Evolutionary conservation across 2,797 vertebrate genomes (phyloP), one percentile per base, ranked within the genome.

Genomic region (Xenopus petersii): DNA sequence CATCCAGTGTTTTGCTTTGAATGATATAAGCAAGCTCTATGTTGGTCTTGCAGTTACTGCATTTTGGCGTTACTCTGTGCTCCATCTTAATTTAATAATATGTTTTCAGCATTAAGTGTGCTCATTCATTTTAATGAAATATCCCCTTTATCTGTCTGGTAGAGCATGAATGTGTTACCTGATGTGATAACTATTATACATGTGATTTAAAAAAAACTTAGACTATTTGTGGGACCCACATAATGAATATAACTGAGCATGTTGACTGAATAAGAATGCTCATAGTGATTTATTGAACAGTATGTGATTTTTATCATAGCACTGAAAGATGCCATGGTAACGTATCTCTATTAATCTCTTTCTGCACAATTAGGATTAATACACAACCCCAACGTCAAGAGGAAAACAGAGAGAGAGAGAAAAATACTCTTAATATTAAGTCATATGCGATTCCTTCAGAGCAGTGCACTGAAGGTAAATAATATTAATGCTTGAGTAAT

Each of bases 281-380:
- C 73, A 59, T 48, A 65, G 61, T 79, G 66, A 73, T 79, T 78
- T 79, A 79, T 70, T 79, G 66, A 69, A 64, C 16, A 74, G 54
- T 56, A 24, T 66, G 60, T 69, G 59, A 79, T 79, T 79, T 79
- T 46, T 70, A 69, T 79, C 60, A 70, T 70, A 65, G 46, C 42
- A 16, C 64, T 70, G 71, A 68, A 79, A 70, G 42, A 79, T 70
- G 71, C 61, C 71, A 65, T 74, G 73, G 66, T 79, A 69, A 60
- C 54, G 73, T 70, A 74, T 64, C 65, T 69, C 70, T 70, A 79
- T 73, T 74, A 73, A 79, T 79, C 71, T 79, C 46, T 54, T 49
- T 36, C 49, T 59, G 75, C 8, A 10, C 71, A 79, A 74, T 70
- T 79, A 74, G 61, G 69, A 65, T 54, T 51, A 65, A 55, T 61